Percentiles rank a stretch among this genome's conserved stretches.
These are phyloP conservation scores for Epirrita christyi DNA, from an alignment of 2,888 invertebrate genomes.

Conservation along the genomic window DNA sequence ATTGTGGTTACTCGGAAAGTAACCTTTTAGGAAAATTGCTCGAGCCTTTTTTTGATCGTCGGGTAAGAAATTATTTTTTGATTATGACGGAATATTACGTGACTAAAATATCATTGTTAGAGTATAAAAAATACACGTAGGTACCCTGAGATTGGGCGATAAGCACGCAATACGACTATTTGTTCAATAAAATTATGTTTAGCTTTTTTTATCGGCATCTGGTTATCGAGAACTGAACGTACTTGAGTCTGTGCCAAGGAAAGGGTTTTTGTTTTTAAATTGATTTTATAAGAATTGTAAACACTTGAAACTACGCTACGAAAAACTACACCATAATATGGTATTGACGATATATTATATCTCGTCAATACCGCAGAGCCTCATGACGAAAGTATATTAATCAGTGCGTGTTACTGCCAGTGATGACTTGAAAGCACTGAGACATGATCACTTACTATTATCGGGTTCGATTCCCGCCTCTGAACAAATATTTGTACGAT, in stretches of 20 bases:
- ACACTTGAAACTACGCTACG: too few relatives aligned
- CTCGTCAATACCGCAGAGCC: too few relatives aligned
- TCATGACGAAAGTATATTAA: too few relatives aligned
- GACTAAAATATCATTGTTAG: constrained; percentile 55
- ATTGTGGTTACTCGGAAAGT: constrained; percentile 32
- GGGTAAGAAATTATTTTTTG: constrained; percentile 46
- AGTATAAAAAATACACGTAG: constrained; percentile 49
- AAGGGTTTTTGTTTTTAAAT: not conserved
- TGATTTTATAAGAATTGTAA: too few relatives aligned
- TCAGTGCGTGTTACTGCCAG: too few relatives aligned
- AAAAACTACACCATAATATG: too few relatives aligned
- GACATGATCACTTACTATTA: too few relatives aligned
- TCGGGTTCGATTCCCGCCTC: too few relatives aligned
- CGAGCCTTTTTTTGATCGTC: constrained; percentile 27
- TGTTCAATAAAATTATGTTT: constrained; percentile 60
- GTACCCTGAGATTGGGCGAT: constrained; percentile 52
- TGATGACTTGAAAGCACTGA: too few relatives aligned
- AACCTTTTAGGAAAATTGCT: constrained; percentile 50
- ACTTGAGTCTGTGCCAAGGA: constrained; percentile 1
- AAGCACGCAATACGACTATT: constrained; percentile 67
- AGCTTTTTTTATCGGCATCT: constrained; percentile 41
- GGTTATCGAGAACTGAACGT: constrained; percentile 31
- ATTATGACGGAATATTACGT: constrained; percentile 59
- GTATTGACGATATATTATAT: too few relatives aligned
- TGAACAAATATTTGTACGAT: too few relatives aligned